Percentiles rank a stretch among this genome's conserved stretches.
Evolutionary conservation across 1,140 invertebrate genomes (phyloP).

Genomic region (Trichonephila inaurata): DNA sequence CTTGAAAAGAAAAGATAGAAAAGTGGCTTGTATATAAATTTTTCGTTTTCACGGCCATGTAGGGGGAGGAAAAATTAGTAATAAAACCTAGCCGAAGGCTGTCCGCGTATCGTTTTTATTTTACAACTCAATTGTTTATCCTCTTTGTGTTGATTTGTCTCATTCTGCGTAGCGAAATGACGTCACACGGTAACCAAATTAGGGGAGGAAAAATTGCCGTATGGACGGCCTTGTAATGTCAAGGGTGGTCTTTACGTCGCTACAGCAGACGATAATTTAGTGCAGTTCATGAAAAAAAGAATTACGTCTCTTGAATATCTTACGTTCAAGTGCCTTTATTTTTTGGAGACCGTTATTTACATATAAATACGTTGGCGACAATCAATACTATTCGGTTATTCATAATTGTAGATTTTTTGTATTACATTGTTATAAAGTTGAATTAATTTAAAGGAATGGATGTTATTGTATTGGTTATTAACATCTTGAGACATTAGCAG

Average conservation of each 20-base stretch:
- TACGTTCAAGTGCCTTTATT: not conserved
- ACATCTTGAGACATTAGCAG: too few species aligned
- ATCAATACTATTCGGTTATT: too few species aligned
- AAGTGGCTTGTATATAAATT: not conserved
- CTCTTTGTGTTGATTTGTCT: constrained; percentile 63
- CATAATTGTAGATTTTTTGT: too few species aligned
- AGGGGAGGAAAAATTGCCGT: constrained; percentile 34
- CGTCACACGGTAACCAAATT: constrained; percentile 52
- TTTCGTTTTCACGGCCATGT: constrained; percentile 28
- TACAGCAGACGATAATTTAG: constrained; percentile 3
- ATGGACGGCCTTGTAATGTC: constrained; percentile 58
- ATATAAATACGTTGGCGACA: too few species aligned
- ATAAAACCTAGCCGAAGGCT: constrained; percentile 47
- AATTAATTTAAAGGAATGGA: too few species aligned
- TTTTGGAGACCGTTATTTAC: not conserved
- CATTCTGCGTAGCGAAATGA: constrained; percentile 55
- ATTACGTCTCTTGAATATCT: not conserved
- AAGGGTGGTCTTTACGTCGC: constrained; percentile 44
- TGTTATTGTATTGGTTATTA: too few species aligned
- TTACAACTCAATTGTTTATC: constrained; percentile 69
- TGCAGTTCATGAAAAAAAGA: not conserved
- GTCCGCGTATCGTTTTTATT: constrained; percentile 20
- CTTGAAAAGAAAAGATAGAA: not conserved
- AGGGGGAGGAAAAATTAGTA: constrained; percentile 24
- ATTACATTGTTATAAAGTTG: too few species aligned